phyloP scores from a whole-genome alignment of 2,888 invertebrate genomes.

The Latrodectus elegans region DNA sequence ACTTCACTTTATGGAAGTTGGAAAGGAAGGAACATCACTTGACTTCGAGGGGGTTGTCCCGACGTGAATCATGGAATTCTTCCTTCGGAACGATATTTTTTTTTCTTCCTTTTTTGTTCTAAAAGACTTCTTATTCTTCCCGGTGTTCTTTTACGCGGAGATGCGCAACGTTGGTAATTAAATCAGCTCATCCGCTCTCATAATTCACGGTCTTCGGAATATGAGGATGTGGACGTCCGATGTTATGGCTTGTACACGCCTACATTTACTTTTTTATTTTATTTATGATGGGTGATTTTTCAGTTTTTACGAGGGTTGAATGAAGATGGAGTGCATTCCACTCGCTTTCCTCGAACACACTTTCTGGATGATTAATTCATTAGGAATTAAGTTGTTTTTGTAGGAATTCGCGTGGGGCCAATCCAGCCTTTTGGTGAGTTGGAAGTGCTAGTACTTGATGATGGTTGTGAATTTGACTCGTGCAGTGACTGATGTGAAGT shows the following conservation, averaged over 20 bases:
- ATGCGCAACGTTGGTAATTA: conserved; percentile 56
- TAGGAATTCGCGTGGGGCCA: background rate
- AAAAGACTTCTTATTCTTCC: conserved; percentile 8
- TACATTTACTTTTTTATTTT: background rate
- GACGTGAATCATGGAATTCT: conserved; percentile 36
- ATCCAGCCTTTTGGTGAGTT: too few species aligned
- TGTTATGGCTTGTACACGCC: background rate
- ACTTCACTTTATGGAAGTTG: background rate
- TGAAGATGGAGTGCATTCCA: conserved; percentile 4
- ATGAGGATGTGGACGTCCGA: conserved; percentile 4
- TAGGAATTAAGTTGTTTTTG: background rate
- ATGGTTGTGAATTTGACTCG: too few species aligned
- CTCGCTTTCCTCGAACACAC: background rate
- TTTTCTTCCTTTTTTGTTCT: conserved; percentile 1
- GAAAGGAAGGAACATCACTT: conserved; percentile 11
- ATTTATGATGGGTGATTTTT: conserved; percentile 4
- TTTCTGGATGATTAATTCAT: background rate
- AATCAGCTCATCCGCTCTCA: conserved; percentile 42
- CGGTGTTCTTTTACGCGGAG: conserved; percentile 39
- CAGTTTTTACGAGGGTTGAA: background rate
- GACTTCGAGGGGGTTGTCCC: conserved; percentile 8
- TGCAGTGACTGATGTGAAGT: too few species aligned
- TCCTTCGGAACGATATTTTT: background rate
- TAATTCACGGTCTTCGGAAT: conserved; percentile 33
- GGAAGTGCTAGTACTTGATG: too few species aligned